phyloP scores from a whole-genome alignment of 2,797 vertebrate genomes.

The Pangasius sanitwongsei region DNA sequence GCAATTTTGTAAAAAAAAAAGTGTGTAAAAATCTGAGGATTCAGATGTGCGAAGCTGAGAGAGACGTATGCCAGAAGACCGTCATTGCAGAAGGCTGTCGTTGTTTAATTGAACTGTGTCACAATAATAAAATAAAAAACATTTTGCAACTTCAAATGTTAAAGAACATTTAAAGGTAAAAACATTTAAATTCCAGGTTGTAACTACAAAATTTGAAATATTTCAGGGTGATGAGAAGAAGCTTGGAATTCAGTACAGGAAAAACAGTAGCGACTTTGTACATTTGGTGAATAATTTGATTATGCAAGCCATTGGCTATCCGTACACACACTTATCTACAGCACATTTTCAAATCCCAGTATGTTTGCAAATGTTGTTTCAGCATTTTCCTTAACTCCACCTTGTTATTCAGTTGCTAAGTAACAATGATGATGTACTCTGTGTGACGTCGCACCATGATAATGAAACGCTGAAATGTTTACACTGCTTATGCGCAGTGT shows the following conservation, averaged over 20 bases:
- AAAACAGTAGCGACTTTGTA: background rate
- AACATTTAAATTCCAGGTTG: background rate
- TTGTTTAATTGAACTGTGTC: background rate
- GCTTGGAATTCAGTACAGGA: background rate
- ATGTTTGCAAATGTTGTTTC: background rate
- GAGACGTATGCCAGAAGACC: background rate
- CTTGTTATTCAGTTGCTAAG: background rate
- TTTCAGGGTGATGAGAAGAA: background rate
- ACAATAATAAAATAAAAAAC: background rate
- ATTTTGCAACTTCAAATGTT: background rate
- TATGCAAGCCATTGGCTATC: no score
- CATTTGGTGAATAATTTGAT: background rate
- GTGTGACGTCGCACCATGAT: background rate
- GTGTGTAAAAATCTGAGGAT: background rate
- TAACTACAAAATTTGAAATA: background rate
- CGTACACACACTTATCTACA: background rate
- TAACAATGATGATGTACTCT: background rate
- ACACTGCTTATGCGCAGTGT: background rate
- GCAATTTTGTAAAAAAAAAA: background rate
- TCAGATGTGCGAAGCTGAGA: background rate
- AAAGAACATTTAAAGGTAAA: background rate
- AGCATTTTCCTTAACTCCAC: background rate
- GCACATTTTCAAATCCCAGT: background rate
- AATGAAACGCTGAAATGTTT: background rate
- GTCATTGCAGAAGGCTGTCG: background rate